These are phyloP conservation scores for Heliconius ethilla DNA, from an alignment of 2,888 invertebrate species.

Conservation along the genomic window DNA sequence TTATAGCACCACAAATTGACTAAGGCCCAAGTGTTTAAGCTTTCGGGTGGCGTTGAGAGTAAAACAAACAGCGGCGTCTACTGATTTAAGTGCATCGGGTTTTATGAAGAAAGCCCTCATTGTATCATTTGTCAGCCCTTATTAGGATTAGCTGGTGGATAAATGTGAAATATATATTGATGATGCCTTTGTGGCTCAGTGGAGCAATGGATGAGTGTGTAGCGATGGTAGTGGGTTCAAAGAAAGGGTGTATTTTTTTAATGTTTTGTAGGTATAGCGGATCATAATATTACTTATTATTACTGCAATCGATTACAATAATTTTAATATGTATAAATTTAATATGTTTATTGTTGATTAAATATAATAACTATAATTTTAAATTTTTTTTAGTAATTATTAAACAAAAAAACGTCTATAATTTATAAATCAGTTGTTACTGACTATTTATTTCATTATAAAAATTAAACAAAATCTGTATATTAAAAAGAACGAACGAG, in stretches of 20 bases:
- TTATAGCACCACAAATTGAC: conserved; percentile 9
- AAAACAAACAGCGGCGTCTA: conserved; percentile 56
- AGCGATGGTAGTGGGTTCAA: not conserved
- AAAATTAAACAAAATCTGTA: no score
- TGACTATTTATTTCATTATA: no score
- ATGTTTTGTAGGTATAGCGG: no score
- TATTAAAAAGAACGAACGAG: no score
- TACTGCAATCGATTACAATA: no score
- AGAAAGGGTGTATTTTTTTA: not conserved
- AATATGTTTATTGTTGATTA: no score
- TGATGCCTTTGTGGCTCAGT: not conserved
- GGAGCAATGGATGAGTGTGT: not conserved
- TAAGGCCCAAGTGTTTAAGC: conserved; percentile 5
- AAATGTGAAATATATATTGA: conserved; percentile 17
- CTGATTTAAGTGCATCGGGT: conserved; percentile 40
- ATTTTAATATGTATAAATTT: no score
- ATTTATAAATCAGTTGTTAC: no score
- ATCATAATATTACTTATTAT: no score
- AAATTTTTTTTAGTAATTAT: no score
- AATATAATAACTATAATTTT: no score
- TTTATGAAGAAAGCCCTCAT: conserved; percentile 29
- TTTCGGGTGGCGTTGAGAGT: conserved; percentile 39
- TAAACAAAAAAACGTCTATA: no score
- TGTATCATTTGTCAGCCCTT: conserved; percentile 41
- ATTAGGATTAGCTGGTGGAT: conserved; percentile 29